These are phyloP conservation scores for Lagocephalus sceleratus DNA, from an alignment of 2,797 vertebrate species.

Conservation along the genomic window DNA sequence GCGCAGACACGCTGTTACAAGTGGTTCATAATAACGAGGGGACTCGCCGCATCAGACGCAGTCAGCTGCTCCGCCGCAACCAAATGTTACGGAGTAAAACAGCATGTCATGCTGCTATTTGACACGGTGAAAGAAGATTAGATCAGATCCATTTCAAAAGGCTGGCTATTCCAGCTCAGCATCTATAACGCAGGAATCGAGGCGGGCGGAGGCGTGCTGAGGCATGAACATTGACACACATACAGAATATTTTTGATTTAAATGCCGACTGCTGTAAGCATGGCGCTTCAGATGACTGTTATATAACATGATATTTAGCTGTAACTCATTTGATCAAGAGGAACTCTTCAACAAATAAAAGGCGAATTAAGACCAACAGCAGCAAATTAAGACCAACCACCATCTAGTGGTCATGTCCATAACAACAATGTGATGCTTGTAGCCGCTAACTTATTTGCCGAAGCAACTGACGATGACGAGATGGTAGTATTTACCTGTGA, in stretches of 20 bases:
- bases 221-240: constrained; percentile 58
- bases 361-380: no score
- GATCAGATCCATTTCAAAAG: constrained; percentile 75
- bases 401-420: no score
- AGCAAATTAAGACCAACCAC: no score
- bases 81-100: constrained; percentile 79
- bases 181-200: constrained; percentile 43
- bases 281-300: background rate
- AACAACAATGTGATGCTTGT: no score
- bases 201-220: constrained; percentile 34
- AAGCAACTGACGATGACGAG: no score
- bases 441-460: no score
- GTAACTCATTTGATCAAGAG: background rate
- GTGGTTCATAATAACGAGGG: constrained; percentile 75
- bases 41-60: constrained; percentile 64
- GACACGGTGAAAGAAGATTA: constrained; percentile 80
- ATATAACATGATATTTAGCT: background rate
- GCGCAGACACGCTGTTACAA: constrained; percentile 73
- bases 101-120: constrained; percentile 79
- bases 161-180: constrained; percentile 46
- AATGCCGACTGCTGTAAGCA: background rate
- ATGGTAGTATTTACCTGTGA: no score
- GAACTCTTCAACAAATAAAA: no score
- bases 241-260: constrained; percentile 37
- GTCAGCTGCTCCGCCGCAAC: constrained; percentile 75